phyloP scores from a whole-genome alignment of 2,888 invertebrate genomes.

The Platycnemis pennipes region DNA sequence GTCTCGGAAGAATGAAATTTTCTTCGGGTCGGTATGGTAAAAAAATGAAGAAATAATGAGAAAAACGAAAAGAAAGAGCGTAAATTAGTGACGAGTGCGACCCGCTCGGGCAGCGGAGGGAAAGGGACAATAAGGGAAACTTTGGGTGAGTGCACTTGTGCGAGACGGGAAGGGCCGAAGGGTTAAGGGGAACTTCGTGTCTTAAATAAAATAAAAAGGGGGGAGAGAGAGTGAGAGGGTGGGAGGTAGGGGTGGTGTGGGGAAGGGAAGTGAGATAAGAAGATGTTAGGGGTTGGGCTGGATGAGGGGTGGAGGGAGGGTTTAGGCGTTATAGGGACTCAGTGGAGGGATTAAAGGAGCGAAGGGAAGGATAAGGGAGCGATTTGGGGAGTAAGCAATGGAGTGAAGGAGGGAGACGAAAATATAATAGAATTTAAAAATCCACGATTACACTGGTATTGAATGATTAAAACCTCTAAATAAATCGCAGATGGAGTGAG shows the following conservation, averaged over 20 bases:
- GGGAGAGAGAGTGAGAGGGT: not conserved
- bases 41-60: not conserved
- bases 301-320: not conserved
- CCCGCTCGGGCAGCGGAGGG: not conserved
- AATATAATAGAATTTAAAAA: constrained; percentile 31
- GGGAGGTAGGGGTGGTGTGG: not conserved
- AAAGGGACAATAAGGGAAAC: constrained; percentile 22
- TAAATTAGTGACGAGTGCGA: constrained; percentile 32
- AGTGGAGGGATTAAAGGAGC: not conserved
- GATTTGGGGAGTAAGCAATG: not conserved
- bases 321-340: not conserved
- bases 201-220: constrained; percentile 19
- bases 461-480: not conserved
- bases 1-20: not conserved
- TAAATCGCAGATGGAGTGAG: not conserved
- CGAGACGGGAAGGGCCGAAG: not conserved
- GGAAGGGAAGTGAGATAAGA: not conserved
- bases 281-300: not conserved
- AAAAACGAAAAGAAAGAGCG: not conserved
- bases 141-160: constrained; percentile 21
- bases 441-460: not conserved
- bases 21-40: not conserved
- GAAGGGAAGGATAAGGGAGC: not conserved
- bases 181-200: constrained; percentile 12
- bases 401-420: not conserved